phyloP scores from a whole-genome alignment of 92 coral and sea anemone species.

The Metridium senile region DNA sequence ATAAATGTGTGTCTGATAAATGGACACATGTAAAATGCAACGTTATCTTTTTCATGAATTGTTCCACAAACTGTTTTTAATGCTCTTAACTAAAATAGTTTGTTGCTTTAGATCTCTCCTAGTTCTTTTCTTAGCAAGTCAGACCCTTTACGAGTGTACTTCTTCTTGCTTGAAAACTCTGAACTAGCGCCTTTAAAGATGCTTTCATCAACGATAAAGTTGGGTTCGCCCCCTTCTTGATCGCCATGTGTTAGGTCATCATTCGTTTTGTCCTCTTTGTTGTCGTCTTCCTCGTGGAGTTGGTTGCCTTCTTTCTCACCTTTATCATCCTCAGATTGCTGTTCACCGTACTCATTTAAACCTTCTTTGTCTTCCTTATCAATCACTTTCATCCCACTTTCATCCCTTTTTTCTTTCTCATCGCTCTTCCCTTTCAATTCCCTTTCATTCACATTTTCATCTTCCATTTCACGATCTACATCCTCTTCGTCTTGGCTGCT shows the following conservation, averaged over 20 bases:
- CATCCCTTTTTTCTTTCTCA: not conserved
- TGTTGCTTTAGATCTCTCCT: constrained; percentile 15
- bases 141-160: not conserved
- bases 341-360: not conserved
- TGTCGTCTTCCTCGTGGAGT: not conserved
- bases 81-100: no score
- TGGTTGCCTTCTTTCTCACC: not conserved
- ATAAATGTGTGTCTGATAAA: no score
- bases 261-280: not conserved
- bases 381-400: not conserved
- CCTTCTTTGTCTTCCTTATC: not conserved
- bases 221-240: not conserved
- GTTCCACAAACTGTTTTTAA: no score
- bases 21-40: no score
- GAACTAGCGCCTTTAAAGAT: constrained; percentile 1
- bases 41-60: no score
- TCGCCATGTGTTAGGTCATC: not conserved
- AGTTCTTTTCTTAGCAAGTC: constrained; percentile 27
- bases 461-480: not conserved
- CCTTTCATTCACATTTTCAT: not conserved
- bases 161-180: constrained; percentile 4
- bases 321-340: not conserved
- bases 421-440: not conserved
- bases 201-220: not conserved
- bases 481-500: no score